Evolutionary conservation across 1,140 invertebrate genomes (phyloP), one percentile per base, ranked within the genome.

Genomic region (Papilio aristodemus): DNA sequence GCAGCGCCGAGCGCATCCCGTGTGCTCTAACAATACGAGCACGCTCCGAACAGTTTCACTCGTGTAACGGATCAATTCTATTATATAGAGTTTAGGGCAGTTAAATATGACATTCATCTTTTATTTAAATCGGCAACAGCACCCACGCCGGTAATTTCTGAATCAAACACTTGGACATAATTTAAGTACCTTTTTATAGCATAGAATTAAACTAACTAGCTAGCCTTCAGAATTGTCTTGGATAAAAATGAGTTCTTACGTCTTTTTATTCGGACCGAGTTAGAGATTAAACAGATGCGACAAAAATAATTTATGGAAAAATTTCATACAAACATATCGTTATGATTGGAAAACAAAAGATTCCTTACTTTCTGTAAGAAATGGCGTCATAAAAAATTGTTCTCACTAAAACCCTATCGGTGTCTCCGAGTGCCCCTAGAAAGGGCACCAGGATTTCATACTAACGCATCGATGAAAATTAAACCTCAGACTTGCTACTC

Each of bases 131-230:
- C 68, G 69, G 73, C 63, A 50, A 43, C 3, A 46, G 63, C 72
- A 76, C 79, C 79, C 71, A 83, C 80, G 46, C 38, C 37, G 66
- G 58, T 59, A 78, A 78, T 78, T 76, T 78, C 70, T 71, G 64
- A 57, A 76, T 74, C 69, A 73, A 67, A 71, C 58, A 50, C n/a
- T n/a, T 71, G 36, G 39, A 59, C 36, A 67, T 60, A n/a, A 46
- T 46, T 38, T 66, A 66, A 68, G 37, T 63, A 67, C 50, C 37
- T 67, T 39, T n/a, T 67, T 58, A 57, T 57, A 39, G 57, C 37
- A 39, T 43, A 58, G 22, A 46, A 46, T 14, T 46, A 19, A 2
- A 46, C 8, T 9, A 54, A 54, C n/a, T n/a, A n/a, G n/a, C n/a
- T n/a, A 10, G 22, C 19, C 22, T 46, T 46, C 8, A 10, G 10